phyloP scores from a whole-genome alignment of 2,888 invertebrate species.

The Lasius platythorax region DNA sequence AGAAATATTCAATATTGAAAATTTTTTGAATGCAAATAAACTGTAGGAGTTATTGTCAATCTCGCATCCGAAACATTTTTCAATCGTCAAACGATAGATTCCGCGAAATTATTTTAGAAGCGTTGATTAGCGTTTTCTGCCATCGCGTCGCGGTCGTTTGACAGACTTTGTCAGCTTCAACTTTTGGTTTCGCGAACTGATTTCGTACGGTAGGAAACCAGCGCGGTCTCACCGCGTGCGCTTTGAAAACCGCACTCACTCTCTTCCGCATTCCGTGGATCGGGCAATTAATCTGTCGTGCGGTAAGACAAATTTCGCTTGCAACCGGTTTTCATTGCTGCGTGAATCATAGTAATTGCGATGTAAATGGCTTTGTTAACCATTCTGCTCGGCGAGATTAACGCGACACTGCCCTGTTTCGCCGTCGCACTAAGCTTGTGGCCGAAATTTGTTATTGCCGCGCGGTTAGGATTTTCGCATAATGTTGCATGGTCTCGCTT shows the following conservation, averaged over 20 bases:
- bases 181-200: background rate
- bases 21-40: background rate
- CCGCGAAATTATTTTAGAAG: background rate
- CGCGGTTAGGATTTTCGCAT: slow-evolving; percentile 5
- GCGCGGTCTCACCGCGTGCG: slow-evolving; percentile 5
- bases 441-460: slow-evolving; percentile 42
- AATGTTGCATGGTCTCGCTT: background rate
- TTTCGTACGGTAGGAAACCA: background rate
- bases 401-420: background rate
- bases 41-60: background rate
- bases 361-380: slow-evolving; percentile 55
- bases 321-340: slow-evolving; percentile 28
- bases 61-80: background rate
- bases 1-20: background rate
- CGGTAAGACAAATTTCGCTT: slow-evolving; percentile 40
- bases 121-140: background rate
- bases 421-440: slow-evolving; percentile 27
- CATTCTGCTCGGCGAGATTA: slow-evolving; percentile 26
- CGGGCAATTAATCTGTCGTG: slow-evolving; percentile 33
- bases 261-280: slow-evolving; percentile 39
- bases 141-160: background rate
- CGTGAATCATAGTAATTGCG: slow-evolving; percentile 49
- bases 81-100: background rate
- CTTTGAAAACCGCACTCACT: slow-evolving; percentile 18
- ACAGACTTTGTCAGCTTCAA: background rate